Conservation (phyloP, 2,797 vertebrate species). For the Pseudocheirus occidentalis region DNA sequence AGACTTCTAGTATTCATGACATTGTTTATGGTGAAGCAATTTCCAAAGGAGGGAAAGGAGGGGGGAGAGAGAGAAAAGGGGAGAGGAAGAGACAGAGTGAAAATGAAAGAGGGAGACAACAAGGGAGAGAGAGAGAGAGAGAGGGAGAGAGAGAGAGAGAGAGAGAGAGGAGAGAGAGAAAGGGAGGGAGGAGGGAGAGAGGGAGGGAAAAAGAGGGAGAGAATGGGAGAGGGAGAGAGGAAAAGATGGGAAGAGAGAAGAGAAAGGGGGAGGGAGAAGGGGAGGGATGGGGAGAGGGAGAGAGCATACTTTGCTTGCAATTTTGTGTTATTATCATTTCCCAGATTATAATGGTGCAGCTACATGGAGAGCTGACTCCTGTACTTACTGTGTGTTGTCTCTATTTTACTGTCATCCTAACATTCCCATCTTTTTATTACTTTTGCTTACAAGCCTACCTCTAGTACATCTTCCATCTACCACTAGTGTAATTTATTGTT, state of each 20-base stretch:
- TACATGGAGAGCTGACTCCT: background rate
- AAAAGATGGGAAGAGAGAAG: background rate
- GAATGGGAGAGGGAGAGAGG: background rate
- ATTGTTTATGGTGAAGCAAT: background rate
- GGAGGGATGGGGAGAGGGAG: background rate
- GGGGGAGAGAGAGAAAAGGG: background rate
- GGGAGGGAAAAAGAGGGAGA: background rate
- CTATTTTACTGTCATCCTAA: background rate
- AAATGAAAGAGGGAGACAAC: background rate
- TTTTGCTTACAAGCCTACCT: conserved; percentile 31
- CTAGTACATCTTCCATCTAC: too few species aligned
- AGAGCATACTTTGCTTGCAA: background rate
- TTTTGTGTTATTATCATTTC: conserved; percentile 32
- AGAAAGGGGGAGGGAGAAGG: background rate
- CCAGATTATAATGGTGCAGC: background rate
- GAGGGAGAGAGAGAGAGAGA: too few species aligned
- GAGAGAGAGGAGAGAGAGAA: background rate
- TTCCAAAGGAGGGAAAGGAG: conserved; percentile 15
- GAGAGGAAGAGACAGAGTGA: too few species aligned
- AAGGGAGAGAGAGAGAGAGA: background rate
- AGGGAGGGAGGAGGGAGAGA: background rate
- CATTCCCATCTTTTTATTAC: background rate
- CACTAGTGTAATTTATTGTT: conserved; percentile 12
- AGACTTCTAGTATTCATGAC: conserved; percentile 6
- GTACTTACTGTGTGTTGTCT: background rate